phyloP scores from a whole-genome alignment of 2,797 vertebrate genomes.

The Karalla daura region DNA sequence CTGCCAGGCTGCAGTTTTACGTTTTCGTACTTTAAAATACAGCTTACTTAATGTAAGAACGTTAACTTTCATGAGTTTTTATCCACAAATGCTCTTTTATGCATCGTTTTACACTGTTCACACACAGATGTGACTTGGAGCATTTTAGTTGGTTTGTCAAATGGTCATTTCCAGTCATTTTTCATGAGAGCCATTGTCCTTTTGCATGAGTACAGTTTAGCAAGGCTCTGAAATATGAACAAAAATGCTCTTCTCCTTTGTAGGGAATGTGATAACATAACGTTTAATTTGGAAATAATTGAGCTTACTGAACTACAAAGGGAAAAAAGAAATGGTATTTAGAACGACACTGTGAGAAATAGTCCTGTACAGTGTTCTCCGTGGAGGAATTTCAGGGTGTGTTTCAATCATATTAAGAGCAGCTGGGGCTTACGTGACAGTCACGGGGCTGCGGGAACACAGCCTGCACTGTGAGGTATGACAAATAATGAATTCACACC shows the following conservation, averaged over 20 bases:
- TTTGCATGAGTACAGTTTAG: too few species aligned
- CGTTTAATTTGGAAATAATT: conserved; percentile 24
- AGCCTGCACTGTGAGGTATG: conserved; percentile 53
- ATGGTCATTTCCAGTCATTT: too few species aligned
- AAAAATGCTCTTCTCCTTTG: neutral
- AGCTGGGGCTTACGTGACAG: conserved; percentile 27
- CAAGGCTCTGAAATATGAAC: conserved; percentile 16
- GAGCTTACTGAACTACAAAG: conserved; percentile 30
- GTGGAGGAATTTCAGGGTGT: conserved; percentile 19
- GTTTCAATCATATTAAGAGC: conserved; percentile 35
- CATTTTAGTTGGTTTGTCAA: too few species aligned
- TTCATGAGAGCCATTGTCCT: too few species aligned
- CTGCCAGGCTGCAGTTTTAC: too few species aligned
- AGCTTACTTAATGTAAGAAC: too few species aligned
- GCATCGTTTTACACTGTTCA: too few species aligned
- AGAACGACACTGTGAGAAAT: conserved; percentile 44
- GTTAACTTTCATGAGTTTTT: too few species aligned
- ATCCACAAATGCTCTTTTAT: too few species aligned
- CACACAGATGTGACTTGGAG: too few species aligned
- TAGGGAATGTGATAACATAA: conserved; percentile 13
- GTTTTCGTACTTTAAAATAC: too few species aligned
- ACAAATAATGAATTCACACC: conserved; percentile 74
- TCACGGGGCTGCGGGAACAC: conserved; percentile 34
- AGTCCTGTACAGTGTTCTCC: conserved; percentile 23
- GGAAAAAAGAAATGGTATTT: conserved; percentile 15